A percentile compares a stretch with the other conserved stretches of the same genome.
These are phyloP conservation scores for Achatina immaculata DNA, from an alignment of 1,140 invertebrate genomes.

Conservation along the genomic window DNA sequence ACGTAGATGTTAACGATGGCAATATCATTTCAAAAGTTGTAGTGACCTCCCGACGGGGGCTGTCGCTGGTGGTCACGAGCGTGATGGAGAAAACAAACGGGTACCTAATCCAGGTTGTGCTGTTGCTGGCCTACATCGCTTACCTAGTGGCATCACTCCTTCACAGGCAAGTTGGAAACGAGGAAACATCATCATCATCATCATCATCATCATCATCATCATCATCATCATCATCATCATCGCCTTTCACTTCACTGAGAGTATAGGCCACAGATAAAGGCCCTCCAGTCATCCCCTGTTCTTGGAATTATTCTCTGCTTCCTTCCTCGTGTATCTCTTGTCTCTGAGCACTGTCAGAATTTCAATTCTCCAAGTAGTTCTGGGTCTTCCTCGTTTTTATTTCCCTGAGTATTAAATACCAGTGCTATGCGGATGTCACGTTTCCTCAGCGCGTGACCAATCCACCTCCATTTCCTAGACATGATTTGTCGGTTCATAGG, in stretches of 20 bases:
- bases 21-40: neutral
- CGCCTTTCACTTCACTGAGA: neutral
- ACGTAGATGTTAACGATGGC: neutral
- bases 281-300: too few relatives aligned
- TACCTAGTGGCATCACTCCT: slow-evolving; percentile 6
- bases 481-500: too few relatives aligned
- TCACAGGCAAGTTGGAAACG: slow-evolving; percentile 9
- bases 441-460: too few relatives aligned
- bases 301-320: too few relatives aligned
- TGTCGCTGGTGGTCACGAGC: neutral
- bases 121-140: slow-evolving; percentile 1
- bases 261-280: too few relatives aligned
- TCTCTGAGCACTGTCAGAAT: too few relatives aligned
- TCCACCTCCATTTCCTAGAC: too few relatives aligned
- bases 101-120: neutral
- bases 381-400: too few relatives aligned
- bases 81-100: neutral
- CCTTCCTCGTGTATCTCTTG: too few relatives aligned
- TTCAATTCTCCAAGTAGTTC: too few relatives aligned
- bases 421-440: too few relatives aligned
- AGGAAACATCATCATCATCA: neutral
- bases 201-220: neutral
- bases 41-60: neutral
- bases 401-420: too few relatives aligned
- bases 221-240: neutral